A percentile compares a stretch with the other conserved stretches of the same genome.
phyloP scores from a whole-genome alignment of 1,140 invertebrate species.

The Heliconius melpomene region DNA sequence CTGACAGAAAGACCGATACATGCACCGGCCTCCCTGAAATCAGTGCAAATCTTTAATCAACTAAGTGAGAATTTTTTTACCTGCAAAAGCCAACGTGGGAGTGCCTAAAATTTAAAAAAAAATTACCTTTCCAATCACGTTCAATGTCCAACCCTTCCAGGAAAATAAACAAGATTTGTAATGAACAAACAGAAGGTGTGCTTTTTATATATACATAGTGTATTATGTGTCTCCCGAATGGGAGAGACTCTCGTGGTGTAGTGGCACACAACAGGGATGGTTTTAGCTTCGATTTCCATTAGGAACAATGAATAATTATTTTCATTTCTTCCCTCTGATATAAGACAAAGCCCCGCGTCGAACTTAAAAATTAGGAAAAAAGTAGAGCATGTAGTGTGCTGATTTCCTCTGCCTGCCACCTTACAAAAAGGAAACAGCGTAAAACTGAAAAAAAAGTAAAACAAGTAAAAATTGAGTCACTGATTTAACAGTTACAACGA shows the following conservation, averaged over 20 bases:
- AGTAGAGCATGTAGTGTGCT: no score
- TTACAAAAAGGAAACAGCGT: no score
- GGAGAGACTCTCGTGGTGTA: background rate
- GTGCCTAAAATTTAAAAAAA: background rate
- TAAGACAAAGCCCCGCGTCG: no score
- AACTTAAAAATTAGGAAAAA: no score
- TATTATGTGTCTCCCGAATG: background rate
- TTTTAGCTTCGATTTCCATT: no score
- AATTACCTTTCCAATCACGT: constrained; percentile 31
- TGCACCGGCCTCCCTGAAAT: background rate
- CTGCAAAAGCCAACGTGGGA: background rate
- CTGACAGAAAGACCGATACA: background rate
- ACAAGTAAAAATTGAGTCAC: no score
- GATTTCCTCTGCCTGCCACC: no score
- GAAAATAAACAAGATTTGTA: constrained; percentile 29
- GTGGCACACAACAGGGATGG: no score
- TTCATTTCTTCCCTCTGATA: no score
- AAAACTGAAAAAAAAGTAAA: no score
- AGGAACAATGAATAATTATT: no score
- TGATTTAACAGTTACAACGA: no score
- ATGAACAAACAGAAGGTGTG: constrained; percentile 11
- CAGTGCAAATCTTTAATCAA: constrained; percentile 27
- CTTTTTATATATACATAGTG: background rate
- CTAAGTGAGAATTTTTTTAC: constrained; percentile 23
- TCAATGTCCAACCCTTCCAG: constrained; percentile 20